A percentile compares a stretch with the other conserved stretches of the same genome.
phyloP scores from a whole-genome alignment of 2,888 invertebrate species.

The Pyralis farinalis region DNA sequence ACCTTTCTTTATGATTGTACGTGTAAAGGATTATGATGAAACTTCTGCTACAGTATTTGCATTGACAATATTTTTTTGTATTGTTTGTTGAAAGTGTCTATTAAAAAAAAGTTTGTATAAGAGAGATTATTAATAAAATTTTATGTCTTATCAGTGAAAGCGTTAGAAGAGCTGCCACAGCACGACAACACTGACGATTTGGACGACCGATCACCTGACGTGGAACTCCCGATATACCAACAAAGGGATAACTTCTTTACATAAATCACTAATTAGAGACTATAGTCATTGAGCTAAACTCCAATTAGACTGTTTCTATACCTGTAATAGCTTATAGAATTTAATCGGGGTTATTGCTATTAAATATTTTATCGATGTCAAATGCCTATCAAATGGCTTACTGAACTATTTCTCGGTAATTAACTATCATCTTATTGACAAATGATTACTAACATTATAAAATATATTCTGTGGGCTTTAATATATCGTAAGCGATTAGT shows the following conservation, averaged over 20 bases:
- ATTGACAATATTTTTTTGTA: conserved; percentile 6
- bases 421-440: not conserved
- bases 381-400: conserved; percentile 11
- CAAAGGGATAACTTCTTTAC: conserved; percentile 92
- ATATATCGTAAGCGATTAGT: conserved; percentile 28
- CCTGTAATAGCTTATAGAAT: no score
- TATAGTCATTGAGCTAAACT: no score
- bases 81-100: not conserved
- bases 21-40: conserved; percentile 5
- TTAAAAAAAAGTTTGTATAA: no score
- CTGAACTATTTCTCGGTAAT: conserved; percentile 16
- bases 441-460: conserved; percentile 14
- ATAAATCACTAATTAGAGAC: conserved; percentile 34
- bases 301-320: no score
- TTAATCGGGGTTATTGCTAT: no score
- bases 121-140: conserved; percentile 4
- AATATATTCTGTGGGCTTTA: conserved; percentile 35
- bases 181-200: conserved; percentile 82
- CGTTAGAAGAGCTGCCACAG: conserved; percentile 86
- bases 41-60: conserved; percentile 2
- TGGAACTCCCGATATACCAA: conserved; percentile 91
- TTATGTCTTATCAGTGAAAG: conserved; percentile 82
- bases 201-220: conserved; percentile 88
- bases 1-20: conserved; percentile 2
- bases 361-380: not conserved